Evolutionary conservation across 2,888 invertebrate species (phyloP).

Genomic region (Parnassius glacialis): DNA sequence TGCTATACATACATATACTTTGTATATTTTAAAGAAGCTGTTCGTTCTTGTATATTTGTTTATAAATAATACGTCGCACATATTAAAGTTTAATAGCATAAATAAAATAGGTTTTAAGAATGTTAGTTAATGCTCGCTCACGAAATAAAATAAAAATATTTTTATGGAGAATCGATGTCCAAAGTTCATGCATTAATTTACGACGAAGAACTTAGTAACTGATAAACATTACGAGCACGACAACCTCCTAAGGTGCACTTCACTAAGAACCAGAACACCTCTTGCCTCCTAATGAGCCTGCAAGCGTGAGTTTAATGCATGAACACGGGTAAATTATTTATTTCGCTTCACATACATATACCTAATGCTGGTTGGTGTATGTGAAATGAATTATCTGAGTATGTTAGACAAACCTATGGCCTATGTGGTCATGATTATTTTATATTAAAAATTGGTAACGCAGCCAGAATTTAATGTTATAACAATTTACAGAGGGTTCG

Average conservation of each 20-base stretch:
- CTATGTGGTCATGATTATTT: no score
- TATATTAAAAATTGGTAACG: no score
- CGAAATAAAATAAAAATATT: no score
- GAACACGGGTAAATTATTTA: constrained; percentile 15
- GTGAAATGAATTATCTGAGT: no score
- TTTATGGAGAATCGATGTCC: not conserved
- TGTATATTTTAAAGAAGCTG: no score
- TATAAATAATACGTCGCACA: not conserved
- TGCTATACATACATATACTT: no score
- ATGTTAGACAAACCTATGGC: no score
- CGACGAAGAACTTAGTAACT: not conserved
- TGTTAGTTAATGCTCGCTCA: not conserved
- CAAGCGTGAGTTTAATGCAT: constrained; percentile 21
- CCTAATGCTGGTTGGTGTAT: no score
- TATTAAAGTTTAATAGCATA: not conserved
- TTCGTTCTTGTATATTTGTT: no score
- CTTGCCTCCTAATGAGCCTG: constrained; percentile 17
- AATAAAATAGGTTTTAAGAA: not conserved
- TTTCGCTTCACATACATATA: not conserved
- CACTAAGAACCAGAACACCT: constrained; percentile 14
- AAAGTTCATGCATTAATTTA: not conserved
- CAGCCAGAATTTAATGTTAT: no score
- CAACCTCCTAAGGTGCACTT: constrained; percentile 8
- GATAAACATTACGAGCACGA: constrained; percentile 10
- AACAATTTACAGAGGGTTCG: no score